Evolutionary conservation across 2,888 invertebrate species (phyloP), one percentile per base, ranked within the genome.

Genomic region (Cartodere bifasciata): DNA sequence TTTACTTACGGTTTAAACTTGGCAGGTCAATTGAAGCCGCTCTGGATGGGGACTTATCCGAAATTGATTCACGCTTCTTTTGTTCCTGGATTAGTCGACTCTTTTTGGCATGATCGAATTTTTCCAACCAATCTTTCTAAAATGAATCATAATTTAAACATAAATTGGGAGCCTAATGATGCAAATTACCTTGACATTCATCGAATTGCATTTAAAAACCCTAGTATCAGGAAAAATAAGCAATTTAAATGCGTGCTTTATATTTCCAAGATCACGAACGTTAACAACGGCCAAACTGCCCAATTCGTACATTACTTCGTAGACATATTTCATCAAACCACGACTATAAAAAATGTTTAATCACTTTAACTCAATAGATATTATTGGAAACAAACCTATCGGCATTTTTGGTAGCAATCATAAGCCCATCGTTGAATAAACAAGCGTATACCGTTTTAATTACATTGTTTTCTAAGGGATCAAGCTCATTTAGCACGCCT

Each of bases 231-330:
- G 92, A 52, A 92, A 92, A 30, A 88, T 90, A 42, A 95, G 66
- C 6, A 95, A 74, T 61, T 95, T 95, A 50, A 95, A 91, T 3
- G 90, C 88, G 60, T 91, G 79, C 55, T 88, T 90, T 1, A 90
- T 79, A 39, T 79, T 83, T 28, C 86, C 88, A 38, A 86, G 68
- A 63, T 94, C 88, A 47, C 85, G 68, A 29, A 94, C 88, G 59
- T 95, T 95, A 1, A 95, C 91, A 14, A 94, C 84, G 13, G 92
- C 94, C 45, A 94, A 65, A 55, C 81, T 87, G 52, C 87, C 86
- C 23, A 90, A 67, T 45, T 87, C 83, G 56, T 87, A 88, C 50
- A 81, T 70, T 6, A 72, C 72, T 60, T 87, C 84, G 64, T 82
- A 85, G 55, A 81, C 78, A 54, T 85, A 88, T 48, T 83, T 72